Evolutionary conservation across 2,797 vertebrate genomes (phyloP), one percentile per base, ranked within the genome.

Genomic region (Adelosebastes latens): DNA sequence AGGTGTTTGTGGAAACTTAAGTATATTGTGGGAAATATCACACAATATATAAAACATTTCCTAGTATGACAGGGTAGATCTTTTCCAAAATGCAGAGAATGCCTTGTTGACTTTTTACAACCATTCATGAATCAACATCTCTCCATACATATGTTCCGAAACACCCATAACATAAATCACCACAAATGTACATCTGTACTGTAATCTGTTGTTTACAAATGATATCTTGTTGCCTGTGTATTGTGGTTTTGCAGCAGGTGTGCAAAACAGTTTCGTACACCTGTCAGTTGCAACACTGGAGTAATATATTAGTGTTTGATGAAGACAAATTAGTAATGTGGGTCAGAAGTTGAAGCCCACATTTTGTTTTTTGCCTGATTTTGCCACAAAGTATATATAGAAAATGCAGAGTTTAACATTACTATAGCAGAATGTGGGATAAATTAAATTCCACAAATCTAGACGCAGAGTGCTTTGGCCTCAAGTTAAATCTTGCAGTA

Each of bases 131-230:
- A 61, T 62, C 12, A 9, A 20, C 42, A 52, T 52, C 5, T 72
- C 24, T 74, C 5, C n/a, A 32, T 20, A 39, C 18, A 59, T 18
- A 4, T 4, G 32, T n/a, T 42, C 4, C 3, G 18, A 75, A 63
- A 70, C 46, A 72, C 3, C n/a, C 20, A 22, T 46, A 56, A 66
- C 32, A 49, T 9, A n/a, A 42, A 59, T 55, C 24, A 66, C 10
- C 10, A 59, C 25, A 36, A 27, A 75, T 36, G 8, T n/a, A 39
- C 70, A 66, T 62, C 20, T 77, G 69, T 87, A 84, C 77, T 90
- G 76, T 89, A 75, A 68, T 66, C 12, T 72, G 27, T 63, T 84
- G 73, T 92, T 91, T 92, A 84, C 80, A 85, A 81, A 70, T 66
- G 2, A 83, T 71, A 73, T 82, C 32, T 71, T 62, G 82, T 79